phyloP scores from a whole-genome alignment of 2,888 invertebrate species.

The Tipula helvola region DNA sequence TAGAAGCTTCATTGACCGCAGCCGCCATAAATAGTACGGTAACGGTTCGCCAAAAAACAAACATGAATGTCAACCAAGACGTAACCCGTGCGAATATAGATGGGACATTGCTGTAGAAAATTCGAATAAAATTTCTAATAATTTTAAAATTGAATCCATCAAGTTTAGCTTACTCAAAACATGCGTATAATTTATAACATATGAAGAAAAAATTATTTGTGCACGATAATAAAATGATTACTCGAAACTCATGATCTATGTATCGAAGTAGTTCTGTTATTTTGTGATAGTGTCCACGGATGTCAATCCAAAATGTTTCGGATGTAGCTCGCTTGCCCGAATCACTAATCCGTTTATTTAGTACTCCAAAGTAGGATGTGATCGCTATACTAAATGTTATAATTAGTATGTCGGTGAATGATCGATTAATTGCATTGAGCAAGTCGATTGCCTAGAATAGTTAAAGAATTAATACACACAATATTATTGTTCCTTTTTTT shows the following conservation, averaged over 20 bases:
- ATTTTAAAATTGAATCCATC: too few species aligned
- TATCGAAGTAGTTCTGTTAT: constrained; percentile 46
- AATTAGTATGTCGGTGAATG: background rate
- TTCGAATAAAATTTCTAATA: too few species aligned
- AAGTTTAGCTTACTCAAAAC: constrained; percentile 26
- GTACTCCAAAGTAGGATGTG: background rate
- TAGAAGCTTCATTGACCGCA: constrained; percentile 39
- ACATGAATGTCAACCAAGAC: constrained; percentile 41
- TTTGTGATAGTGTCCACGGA: constrained; percentile 51
- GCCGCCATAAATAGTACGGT: constrained; percentile 42
- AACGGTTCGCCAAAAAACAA: constrained; percentile 37
- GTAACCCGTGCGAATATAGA: constrained; percentile 36
- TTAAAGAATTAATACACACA: background rate
- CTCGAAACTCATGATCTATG: constrained; percentile 48
- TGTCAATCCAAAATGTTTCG: constrained; percentile 41
- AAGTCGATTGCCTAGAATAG: background rate
- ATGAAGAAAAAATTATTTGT: constrained; percentile 61
- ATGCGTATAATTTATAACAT: constrained; percentile 54
- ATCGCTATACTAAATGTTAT: background rate
- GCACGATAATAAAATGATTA: constrained; percentile 51
- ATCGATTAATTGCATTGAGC: background rate
- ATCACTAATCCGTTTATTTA: background rate
- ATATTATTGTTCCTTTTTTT: background rate
- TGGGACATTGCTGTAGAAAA: constrained; percentile 23
- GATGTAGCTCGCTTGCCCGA: background rate